phyloP scores from a whole-genome alignment of 1,140 invertebrate genomes.

The Berghia stephanieae region DNA sequence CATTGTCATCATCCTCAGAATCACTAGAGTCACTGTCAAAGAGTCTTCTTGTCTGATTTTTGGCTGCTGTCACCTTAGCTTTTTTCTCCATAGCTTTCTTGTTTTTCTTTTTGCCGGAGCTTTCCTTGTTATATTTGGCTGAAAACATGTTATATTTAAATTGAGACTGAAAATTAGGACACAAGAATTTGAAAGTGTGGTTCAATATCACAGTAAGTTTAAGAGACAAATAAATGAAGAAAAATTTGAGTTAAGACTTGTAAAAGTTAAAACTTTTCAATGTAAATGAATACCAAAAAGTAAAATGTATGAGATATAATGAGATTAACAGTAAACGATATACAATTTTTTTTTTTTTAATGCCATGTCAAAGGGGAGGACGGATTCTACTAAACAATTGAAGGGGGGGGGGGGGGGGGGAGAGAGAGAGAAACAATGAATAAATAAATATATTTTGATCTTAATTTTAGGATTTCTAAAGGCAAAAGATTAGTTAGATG shows the following conservation, averaged over 20 bases:
- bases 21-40: constrained; percentile 38
- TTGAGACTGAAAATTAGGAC: not conserved
- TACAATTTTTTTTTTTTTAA: no score
- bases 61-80: constrained; percentile 17
- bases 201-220: no score
- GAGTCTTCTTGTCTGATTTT: constrained; percentile 8
- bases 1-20: constrained; percentile 39
- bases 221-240: no score
- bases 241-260: no score
- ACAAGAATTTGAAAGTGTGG: not conserved
- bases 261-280: no score
- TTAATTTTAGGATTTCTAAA: no score
- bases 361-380: no score
- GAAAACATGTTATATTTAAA: constrained; percentile 24
- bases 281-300: no score
- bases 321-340: no score
- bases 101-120: constrained; percentile 60
- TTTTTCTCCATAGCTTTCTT: constrained; percentile 39
- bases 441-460: not conserved
- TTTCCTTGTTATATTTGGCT: constrained; percentile 68
- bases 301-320: no score
- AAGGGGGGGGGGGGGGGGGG: no score
- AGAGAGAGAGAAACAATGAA: not conserved
- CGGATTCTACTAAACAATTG: no score
- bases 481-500: not conserved